Percentiles rank a stretch among this genome's conserved stretches.
Conservation (phyloP, 2,888 invertebrate genomes). For the Azorinus chamasolen region DNA sequence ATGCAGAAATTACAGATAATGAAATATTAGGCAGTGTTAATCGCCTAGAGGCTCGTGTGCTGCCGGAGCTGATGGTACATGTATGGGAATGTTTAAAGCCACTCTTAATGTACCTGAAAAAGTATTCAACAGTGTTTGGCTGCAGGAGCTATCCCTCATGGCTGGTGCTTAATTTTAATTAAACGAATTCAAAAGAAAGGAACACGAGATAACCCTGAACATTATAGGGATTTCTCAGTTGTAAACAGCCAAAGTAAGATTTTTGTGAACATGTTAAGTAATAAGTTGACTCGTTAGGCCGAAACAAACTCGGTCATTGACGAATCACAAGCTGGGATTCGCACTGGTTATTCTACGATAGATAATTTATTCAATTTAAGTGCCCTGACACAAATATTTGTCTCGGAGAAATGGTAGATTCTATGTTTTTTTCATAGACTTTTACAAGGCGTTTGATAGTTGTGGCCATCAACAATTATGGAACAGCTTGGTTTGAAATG, state of each 20-base stretch:
- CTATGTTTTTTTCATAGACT: conserved; percentile 21
- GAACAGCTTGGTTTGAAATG: conserved; percentile 5
- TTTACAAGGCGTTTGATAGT: conserved; percentile 12
- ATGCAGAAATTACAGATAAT: conserved; percentile 1
- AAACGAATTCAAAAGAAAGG: conserved; percentile 4
- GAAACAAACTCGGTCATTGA: conserved; percentile 4
- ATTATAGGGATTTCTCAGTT: too few species aligned
- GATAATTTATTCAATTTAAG: conserved; percentile 13
- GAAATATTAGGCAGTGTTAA: conserved; percentile 7
- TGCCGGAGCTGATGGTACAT: conserved; percentile 4
- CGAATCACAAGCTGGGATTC: conserved; percentile 11
- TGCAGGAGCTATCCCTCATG: neutral
- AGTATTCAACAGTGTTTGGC: conserved; percentile 1
- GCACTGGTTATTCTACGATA: neutral
- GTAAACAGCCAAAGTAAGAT: too few species aligned
- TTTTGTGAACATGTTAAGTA: conserved; percentile 2
- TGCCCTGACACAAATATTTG: conserved; percentile 6
- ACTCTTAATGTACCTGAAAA: neutral
- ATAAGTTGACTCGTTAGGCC: neutral
- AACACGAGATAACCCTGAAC: too few species aligned
- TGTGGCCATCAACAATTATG: conserved; percentile 8
- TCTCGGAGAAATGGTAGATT: conserved; percentile 4
- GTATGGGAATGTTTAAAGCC: conserved; percentile 8
- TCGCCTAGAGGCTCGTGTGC: neutral
- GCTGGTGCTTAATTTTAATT: conserved; percentile 1